Evolutionary conservation across 2,888 invertebrate species (phyloP).

Genomic region (Hybos culiciformis): DNA sequence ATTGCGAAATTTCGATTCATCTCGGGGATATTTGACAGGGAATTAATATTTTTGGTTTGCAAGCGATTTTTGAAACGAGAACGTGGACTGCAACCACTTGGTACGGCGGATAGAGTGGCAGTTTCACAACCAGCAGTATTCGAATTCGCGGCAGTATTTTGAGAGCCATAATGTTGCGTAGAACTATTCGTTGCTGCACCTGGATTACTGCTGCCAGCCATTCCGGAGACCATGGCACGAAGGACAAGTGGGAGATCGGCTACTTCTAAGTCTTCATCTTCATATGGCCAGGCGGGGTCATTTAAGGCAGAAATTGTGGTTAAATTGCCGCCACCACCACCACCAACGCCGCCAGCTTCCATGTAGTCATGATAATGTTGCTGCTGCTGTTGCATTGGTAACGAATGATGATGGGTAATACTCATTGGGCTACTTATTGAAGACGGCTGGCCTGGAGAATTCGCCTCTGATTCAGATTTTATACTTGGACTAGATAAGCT

Average conservation of each 20-base stretch:
- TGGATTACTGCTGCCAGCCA: conserved; percentile 46
- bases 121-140: conserved; percentile 10
- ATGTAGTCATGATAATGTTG: background rate
- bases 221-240: too few species aligned
- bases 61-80: conserved; percentile 48
- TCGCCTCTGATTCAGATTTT: conserved; percentile 68
- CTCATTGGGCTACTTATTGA: conserved; percentile 47
- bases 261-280: conserved; percentile 45
- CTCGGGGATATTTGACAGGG: conserved; percentile 35
- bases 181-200: background rate
- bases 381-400: conserved; percentile 16
- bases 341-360: conserved; percentile 15
- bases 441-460: conserved; percentile 45
- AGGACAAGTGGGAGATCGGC: conserved; percentile 65
- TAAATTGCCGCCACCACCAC: conserved; percentile 20
- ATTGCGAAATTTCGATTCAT: conserved; percentile 38
- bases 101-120: background rate
- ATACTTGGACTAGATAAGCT: conserved; percentile 76
- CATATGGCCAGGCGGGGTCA: conserved; percentile 41
- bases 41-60: conserved; percentile 43
- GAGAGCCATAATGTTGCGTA: background rate
- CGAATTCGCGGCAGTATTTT: conserved; percentile 13
- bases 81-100: conserved; percentile 21
- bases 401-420: conserved; percentile 31
- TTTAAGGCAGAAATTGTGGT: conserved; percentile 31